Percentiles rank a stretch among this genome's conserved stretches.
Conservation (phyloP, 2,113 vertebrate species). For the Lethenteron camtschaticum region DNA sequence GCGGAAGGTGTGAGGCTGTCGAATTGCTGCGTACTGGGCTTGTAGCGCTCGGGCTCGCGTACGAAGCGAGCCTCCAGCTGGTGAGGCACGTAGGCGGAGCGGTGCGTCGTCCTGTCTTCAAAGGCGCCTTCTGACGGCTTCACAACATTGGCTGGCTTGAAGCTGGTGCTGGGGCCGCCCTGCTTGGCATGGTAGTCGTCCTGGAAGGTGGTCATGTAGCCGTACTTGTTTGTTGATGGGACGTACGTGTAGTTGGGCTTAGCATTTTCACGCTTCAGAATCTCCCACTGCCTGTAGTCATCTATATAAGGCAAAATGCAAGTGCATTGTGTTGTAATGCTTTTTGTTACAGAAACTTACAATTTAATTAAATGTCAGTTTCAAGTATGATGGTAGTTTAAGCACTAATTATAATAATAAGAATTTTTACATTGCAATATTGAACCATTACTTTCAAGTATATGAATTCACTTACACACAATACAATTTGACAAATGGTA, state of each 20-base stretch:
- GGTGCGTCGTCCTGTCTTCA: slow-evolving; percentile 24
- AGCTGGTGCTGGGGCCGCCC: slow-evolving; percentile 12
- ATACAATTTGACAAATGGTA: neutral
- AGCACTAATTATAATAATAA: neutral
- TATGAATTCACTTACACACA: neutral
- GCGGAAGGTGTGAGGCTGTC: slow-evolving; percentile 19
- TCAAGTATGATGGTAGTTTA: neutral
- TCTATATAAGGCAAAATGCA: slow-evolving; percentile 21
- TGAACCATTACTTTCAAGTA: neutral
- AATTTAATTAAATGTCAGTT: neutral
- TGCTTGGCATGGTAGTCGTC: slow-evolving; percentile 15
- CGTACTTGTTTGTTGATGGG: slow-evolving; percentile 15
- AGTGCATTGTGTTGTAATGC: neutral
- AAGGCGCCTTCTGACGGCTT: slow-evolving; percentile 15
- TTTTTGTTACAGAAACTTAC: neutral
- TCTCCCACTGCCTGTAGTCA: slow-evolving; percentile 22
- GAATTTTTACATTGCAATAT: neutral
- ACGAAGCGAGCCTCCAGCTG: slow-evolving; percentile 14
- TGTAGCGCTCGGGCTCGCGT: slow-evolving; percentile 12
- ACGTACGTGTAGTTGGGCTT: slow-evolving; percentile 15
- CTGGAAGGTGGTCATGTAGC: slow-evolving; percentile 13
- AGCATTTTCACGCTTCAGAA: slow-evolving; percentile 13
- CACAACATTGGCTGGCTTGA: slow-evolving; percentile 12
- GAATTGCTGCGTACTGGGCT: slow-evolving; percentile 15
- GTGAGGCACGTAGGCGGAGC: slow-evolving; percentile 19